Evolutionary conservation across 1,140 invertebrate species (phyloP).

Genomic region (Philotrypesis tridentata): DNA sequence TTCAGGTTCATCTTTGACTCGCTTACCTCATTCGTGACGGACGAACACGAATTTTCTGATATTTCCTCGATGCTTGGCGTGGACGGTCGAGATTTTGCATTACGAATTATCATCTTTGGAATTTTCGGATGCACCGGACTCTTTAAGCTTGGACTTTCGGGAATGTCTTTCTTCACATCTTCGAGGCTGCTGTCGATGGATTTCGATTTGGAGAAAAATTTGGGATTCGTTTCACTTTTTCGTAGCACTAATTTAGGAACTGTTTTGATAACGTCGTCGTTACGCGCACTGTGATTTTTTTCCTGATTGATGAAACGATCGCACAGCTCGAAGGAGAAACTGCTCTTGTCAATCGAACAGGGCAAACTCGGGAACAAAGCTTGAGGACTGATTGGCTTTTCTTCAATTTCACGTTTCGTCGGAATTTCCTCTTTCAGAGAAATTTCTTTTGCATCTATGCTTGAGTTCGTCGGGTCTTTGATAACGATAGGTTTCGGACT

Average conservation of each 20-base stretch:
- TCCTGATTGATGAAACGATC: slow-evolving; percentile 48
- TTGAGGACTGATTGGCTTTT: slow-evolving; percentile 6
- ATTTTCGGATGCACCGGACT: slow-evolving; percentile 61
- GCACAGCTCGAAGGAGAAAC: slow-evolving; percentile 34
- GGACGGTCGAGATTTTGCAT: slow-evolving; percentile 64
- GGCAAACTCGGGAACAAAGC: slow-evolving; percentile 13
- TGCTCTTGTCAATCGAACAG: slow-evolving; percentile 44
- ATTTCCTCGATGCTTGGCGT: slow-evolving; percentile 67
- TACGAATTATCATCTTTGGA: slow-evolving; percentile 72
- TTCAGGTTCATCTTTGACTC: slow-evolving; percentile 47
- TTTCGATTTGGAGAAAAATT: slow-evolving; percentile 52
- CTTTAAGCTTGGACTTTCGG: slow-evolving; percentile 10
- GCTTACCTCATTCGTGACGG: slow-evolving; percentile 41
- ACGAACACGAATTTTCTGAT: slow-evolving; percentile 43
- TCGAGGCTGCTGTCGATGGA: slow-evolving; percentile 33
- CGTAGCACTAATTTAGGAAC: slow-evolving; percentile 68
- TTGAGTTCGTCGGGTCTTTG: not conserved
- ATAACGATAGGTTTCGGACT: not conserved
- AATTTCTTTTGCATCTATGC: not conserved
- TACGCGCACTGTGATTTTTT: slow-evolving; percentile 9
- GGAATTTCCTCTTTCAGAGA: not conserved
- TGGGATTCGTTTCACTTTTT: slow-evolving; percentile 60
- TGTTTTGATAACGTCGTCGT: slow-evolving; percentile 45
- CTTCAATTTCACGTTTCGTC: not conserved
- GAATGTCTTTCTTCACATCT: not conserved